Percentiles rank a stretch among this genome's conserved stretches.
These are phyloP conservation scores for Hydrotaea cyrtoneurina DNA, from an alignment of 2,888 invertebrate genomes.

Conservation along the genomic window DNA sequence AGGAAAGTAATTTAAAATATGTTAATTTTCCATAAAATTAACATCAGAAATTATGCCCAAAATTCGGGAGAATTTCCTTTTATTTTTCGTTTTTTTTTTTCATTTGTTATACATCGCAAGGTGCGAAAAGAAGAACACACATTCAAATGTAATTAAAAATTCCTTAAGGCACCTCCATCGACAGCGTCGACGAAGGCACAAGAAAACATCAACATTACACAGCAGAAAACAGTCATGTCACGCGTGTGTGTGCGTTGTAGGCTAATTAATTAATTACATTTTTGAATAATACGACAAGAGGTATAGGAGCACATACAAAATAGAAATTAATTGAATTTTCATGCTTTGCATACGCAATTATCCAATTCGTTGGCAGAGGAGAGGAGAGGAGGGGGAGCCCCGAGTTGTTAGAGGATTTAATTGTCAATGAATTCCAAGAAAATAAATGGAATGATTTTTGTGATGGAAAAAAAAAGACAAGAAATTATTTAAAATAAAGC, in stretches of 20 bases:
- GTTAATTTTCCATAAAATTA: slow-evolving; percentile 11
- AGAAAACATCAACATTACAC: neutral
- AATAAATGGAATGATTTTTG: neutral
- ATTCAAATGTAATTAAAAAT: neutral
- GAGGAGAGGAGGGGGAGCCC: neutral
- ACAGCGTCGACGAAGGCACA: neutral
- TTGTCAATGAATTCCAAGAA: neutral
- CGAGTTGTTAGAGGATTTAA: neutral
- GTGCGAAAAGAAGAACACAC: slow-evolving; percentile 9
- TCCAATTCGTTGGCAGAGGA: neutral
- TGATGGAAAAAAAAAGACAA: too few relatives aligned
- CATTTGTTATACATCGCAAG: neutral
- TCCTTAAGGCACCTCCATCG: slow-evolving; percentile 5
- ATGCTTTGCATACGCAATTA: slow-evolving; percentile 32
- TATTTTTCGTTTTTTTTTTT: too few relatives aligned
- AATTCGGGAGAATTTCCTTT: neutral
- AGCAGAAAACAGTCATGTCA: neutral
- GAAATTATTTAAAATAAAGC: too few relatives aligned
- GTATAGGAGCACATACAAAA: neutral
- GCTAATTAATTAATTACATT: slow-evolving; percentile 21
- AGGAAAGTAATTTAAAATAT: neutral
- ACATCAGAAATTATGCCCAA: slow-evolving; percentile 3
- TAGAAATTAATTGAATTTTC: slow-evolving; percentile 32
- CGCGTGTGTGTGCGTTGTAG: neutral
- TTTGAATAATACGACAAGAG: slow-evolving; percentile 12